Evolutionary conservation across 2,797 vertebrate genomes (phyloP).

Genomic region (Xiphorhynchus erythropygius): DNA sequence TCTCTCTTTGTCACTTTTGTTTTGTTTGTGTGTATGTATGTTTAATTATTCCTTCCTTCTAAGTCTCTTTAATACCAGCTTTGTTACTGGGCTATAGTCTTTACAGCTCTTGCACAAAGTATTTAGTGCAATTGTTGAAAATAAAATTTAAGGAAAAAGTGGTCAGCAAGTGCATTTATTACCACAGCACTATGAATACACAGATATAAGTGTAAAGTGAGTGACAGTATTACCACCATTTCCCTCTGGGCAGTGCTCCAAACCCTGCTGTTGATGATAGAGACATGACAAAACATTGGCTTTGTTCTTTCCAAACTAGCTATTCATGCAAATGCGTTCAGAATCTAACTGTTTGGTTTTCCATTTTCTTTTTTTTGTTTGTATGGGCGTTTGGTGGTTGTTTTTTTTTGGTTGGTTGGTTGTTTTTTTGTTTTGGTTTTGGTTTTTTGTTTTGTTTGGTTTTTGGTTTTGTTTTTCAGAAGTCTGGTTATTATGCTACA

Average conservation of each 20-base stretch:
- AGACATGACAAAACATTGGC: background rate
- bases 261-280: background rate
- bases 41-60: background rate
- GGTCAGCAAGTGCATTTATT: background rate
- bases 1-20: background rate
- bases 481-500: background rate
- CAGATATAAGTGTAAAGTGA: background rate
- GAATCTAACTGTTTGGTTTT: background rate
- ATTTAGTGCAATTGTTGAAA: background rate
- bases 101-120: background rate
- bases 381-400: no score
- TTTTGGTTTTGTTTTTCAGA: background rate
- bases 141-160: background rate
- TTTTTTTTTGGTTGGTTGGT: background rate
- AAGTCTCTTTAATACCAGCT: background rate
- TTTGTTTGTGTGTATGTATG: background rate
- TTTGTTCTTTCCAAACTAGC: background rate
- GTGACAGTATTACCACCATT: background rate
- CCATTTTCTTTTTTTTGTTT: background rate
- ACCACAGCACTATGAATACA: background rate
- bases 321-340: background rate
- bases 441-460: background rate
- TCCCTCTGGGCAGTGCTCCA: background rate
- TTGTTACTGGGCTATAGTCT: background rate
- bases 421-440: no score